These are phyloP conservation scores for Fratercula arctica DNA, from an alignment of 2,797 vertebrate genomes.

Conservation along the genomic window DNA sequence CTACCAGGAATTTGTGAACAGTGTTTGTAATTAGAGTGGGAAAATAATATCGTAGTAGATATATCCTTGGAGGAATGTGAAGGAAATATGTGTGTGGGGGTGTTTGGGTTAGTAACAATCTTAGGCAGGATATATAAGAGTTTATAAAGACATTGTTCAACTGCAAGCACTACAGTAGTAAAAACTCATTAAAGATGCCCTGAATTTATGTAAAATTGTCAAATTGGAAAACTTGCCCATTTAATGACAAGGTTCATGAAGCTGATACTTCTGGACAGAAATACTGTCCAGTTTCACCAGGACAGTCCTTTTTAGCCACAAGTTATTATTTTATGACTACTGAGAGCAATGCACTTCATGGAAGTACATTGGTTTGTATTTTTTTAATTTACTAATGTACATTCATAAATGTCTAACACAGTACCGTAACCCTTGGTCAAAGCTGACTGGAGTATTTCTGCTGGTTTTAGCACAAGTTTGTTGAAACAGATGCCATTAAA, in stretches of 20 bases:
- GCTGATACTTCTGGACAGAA: neutral
- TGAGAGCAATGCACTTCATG: neutral
- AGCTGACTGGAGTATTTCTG: neutral
- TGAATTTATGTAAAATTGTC: neutral
- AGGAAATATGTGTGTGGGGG: neutral
- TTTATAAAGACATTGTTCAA: neutral
- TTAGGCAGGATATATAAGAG: neutral
- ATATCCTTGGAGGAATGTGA: neutral
- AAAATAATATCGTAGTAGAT: neutral
- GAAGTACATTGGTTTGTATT: neutral
- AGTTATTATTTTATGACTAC: neutral
- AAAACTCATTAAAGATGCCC: neutral
- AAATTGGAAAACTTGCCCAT: neutral
- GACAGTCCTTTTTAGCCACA: neutral
- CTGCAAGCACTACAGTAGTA: neutral
- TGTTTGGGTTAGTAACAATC: neutral
- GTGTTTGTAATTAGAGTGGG: neutral
- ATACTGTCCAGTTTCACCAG: neutral
- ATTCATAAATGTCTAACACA: neutral
- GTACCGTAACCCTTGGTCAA: neutral
- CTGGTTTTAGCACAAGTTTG: neutral
- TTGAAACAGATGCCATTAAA: neutral
- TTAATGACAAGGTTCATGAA: neutral
- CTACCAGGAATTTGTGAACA: neutral
- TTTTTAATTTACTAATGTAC: neutral